Conservation (phyloP, 2,113 vertebrate genomes). For the Catharus fuscescens region DNA sequence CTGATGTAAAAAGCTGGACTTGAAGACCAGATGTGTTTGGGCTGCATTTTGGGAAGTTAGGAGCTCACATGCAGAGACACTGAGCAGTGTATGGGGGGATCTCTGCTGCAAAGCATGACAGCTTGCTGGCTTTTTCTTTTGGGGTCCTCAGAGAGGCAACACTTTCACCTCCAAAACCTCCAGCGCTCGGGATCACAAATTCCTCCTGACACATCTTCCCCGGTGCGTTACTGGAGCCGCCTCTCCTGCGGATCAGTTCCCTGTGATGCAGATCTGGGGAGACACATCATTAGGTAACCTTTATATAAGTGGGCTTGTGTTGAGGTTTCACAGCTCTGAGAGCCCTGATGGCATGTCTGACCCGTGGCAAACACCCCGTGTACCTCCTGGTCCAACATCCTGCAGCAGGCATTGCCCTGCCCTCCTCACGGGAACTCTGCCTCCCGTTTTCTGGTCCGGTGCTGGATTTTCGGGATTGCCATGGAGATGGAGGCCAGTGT, state of each 20-base stretch:
- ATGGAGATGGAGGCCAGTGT: neutral
- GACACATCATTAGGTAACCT: neutral
- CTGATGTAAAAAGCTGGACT: neutral
- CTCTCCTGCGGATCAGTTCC: neutral
- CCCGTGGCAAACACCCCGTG: fast-evolving
- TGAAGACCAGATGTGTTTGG: neutral
- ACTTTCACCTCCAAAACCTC: neutral
- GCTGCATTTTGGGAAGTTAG: neutral
- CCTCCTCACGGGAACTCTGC: neutral
- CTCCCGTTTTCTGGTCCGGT: neutral
- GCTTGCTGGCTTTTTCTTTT: neutral
- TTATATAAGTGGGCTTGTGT: neutral
- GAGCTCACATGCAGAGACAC: neutral
- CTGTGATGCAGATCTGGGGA: neutral
- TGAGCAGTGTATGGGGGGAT: fast-evolving
- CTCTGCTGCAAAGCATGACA: neutral
- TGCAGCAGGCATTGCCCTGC: fast-evolving
- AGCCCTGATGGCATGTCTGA: neutral
- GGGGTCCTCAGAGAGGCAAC: neutral
- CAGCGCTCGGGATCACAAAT: neutral
- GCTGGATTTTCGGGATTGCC: neutral
- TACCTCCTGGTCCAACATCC: fast-evolving
- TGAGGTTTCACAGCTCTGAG: neutral
- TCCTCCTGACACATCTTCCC: neutral
- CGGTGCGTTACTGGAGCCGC: fast-evolving